Conservation (phyloP, 2,113 vertebrate genomes). For the Vulpes ferrilata region DNA sequence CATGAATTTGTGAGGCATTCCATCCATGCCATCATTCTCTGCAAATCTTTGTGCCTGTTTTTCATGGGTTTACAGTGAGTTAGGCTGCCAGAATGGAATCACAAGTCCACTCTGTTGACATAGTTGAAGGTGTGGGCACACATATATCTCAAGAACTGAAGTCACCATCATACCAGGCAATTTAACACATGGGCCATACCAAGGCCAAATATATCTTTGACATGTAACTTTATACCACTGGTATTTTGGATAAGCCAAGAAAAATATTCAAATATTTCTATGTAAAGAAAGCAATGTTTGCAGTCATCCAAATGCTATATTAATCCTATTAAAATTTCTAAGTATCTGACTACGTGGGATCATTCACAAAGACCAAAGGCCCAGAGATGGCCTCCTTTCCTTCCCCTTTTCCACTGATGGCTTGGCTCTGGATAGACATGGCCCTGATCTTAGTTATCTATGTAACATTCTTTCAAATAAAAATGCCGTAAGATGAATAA, state of each 20-base stretch:
- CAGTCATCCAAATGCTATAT: not conserved
- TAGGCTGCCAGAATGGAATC: not conserved
- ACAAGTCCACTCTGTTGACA: not conserved
- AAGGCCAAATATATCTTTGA: not conserved
- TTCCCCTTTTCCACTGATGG: not conserved
- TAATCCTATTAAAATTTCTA: not conserved
- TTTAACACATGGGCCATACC: not conserved
- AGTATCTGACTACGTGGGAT: not conserved
- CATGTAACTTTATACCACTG: not conserved
- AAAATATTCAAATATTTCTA: constrained; percentile 32
- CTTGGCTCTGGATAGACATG: not conserved
- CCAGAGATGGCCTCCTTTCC: not conserved
- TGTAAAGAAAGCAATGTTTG: not conserved
- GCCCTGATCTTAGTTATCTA: not conserved
- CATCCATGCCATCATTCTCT: not conserved
- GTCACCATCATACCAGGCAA: not conserved
- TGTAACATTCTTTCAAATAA: not conserved
- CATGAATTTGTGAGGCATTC: constrained; percentile 15
- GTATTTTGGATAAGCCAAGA: not conserved
- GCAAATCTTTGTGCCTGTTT: not conserved
- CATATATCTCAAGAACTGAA: not conserved
- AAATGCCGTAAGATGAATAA: not conserved
- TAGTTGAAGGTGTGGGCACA: not conserved
- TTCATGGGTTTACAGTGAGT: not conserved
- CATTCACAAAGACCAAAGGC: not conserved